Conservation (phyloP, 2,113 vertebrate species). For the Oryzias melastigma region DNA sequence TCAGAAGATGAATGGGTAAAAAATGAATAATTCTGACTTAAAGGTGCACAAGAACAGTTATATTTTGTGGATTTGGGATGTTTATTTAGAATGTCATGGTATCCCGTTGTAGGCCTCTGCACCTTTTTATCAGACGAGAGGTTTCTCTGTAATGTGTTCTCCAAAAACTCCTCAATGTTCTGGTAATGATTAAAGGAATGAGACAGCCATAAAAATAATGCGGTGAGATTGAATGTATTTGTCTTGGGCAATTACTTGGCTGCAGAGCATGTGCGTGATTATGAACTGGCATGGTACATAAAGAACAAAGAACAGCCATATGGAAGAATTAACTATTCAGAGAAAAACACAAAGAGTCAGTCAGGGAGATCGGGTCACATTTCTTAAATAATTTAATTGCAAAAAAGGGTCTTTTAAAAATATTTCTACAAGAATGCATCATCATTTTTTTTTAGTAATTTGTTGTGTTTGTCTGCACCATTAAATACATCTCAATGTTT, state of each 20-base stretch:
- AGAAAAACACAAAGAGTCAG: constrained; percentile 57
- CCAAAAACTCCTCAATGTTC: not conserved
- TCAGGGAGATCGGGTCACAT: constrained; percentile 55
- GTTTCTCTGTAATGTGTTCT: constrained; percentile 17
- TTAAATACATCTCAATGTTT: constrained; percentile 74
- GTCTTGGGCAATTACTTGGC: constrained; percentile 18
- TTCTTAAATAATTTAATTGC: constrained; percentile 95
- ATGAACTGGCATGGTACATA: constrained; percentile 18
- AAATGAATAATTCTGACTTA: constrained; percentile 6
- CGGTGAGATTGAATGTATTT: constrained; percentile 33
- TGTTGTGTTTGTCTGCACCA: constrained; percentile 72
- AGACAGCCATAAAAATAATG: constrained; percentile 33
- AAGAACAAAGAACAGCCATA: constrained; percentile 15
- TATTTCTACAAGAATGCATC: constrained; percentile 88
- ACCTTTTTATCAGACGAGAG: constrained; percentile 11
- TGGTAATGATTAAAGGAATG: constrained; percentile 20
- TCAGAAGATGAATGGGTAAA: constrained; percentile 11
- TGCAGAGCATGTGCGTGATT: constrained; percentile 25
- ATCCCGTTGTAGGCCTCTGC: constrained; percentile 1
- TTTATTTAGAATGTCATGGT: constrained; percentile 16
- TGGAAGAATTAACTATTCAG: constrained; percentile 17
- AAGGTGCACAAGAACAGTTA: constrained; percentile 12
- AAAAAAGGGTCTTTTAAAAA: constrained; percentile 91
- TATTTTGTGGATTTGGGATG: not conserved
- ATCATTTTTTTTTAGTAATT: constrained; percentile 73